These are phyloP conservation scores for Zoanthus solanderi DNA, from an alignment of 92 coral and sea anemone genomes.

Conservation along the genomic window DNA sequence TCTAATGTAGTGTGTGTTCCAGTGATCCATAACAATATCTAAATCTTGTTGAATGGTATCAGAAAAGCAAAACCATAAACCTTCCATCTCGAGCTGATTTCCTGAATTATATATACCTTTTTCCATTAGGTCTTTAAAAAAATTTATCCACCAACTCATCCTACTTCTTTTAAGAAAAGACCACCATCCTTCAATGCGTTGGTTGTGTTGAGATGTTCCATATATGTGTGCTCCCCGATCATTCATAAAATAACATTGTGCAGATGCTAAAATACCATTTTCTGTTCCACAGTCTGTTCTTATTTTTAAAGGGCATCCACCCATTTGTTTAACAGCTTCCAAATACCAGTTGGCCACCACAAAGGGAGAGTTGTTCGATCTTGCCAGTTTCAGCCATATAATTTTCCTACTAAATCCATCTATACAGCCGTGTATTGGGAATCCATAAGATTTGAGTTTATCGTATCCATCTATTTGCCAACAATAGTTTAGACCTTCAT, in stretches of 20 bases:
- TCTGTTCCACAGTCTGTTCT: conserved; percentile 64
- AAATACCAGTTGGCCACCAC: conserved; percentile 39
- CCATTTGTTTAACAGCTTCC: conserved; percentile 35
- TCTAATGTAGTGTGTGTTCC: conserved; percentile 48
- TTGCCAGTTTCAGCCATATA: conserved; percentile 16
- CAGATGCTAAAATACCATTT: conserved; percentile 42
- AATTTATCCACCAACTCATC: conserved; percentile 53
- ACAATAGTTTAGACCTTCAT: conserved; percentile 34
- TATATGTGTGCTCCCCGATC: conserved; percentile 46
- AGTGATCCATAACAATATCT: conserved; percentile 15
- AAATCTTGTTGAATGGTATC: conserved; percentile 42
- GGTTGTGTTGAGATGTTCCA: conserved; percentile 11
- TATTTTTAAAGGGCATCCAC: conserved; percentile 53
- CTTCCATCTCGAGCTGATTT: conserved; percentile 41
- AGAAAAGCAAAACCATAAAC: conserved; percentile 50
- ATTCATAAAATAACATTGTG: not conserved
- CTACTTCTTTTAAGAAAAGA: conserved; percentile 42
- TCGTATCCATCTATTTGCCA: no score
- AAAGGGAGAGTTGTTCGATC: conserved; percentile 43
- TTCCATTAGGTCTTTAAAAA: conserved; percentile 55
- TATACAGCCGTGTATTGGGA: no score
- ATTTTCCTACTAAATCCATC: not conserved
- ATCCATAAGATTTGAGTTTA: not conserved
- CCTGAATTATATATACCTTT: conserved; percentile 15
- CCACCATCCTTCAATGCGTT: no score